These are phyloP conservation scores for Excalfactoria chinensis DNA, from an alignment of 2,113 vertebrate genomes.

Conservation along the genomic window DNA sequence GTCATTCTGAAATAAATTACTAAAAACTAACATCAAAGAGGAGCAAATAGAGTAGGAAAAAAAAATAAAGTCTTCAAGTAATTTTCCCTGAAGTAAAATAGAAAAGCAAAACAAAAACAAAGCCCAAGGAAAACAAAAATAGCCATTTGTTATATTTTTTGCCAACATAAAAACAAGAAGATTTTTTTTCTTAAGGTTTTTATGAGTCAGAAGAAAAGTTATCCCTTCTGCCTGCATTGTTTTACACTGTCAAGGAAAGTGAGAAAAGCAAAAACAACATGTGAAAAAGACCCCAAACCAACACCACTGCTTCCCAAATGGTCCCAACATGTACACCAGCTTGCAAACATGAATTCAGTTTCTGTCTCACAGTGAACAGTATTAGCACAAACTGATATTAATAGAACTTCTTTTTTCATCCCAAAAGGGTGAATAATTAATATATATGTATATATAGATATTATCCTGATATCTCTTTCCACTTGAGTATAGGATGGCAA, in stretches of 20 bases:
- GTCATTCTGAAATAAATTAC: neutral
- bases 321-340: neutral
- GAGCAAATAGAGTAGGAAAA: neutral
- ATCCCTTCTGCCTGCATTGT: neutral
- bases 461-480: neutral
- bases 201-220: neutral
- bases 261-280: conserved; percentile 8
- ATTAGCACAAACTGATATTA: neutral
- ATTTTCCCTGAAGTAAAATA: neutral
- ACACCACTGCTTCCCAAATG: neutral
- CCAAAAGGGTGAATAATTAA: neutral
- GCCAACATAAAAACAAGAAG: neutral
- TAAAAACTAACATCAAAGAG: neutral
- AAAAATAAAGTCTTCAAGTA: neutral
- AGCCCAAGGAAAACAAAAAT: neutral
- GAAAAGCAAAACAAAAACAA: neutral
- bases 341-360: neutral
- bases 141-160: neutral
- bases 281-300: neutral
- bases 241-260: neutral
- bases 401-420: neutral
- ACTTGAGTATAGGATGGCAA: neutral
- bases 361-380: neutral
- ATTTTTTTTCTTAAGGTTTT: neutral
- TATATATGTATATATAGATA: too few species aligned